Percentiles rank a stretch among this genome's conserved stretches.
Conservation (phyloP, 92 coral and sea anemone species). For the Bergia sp. region DNA sequence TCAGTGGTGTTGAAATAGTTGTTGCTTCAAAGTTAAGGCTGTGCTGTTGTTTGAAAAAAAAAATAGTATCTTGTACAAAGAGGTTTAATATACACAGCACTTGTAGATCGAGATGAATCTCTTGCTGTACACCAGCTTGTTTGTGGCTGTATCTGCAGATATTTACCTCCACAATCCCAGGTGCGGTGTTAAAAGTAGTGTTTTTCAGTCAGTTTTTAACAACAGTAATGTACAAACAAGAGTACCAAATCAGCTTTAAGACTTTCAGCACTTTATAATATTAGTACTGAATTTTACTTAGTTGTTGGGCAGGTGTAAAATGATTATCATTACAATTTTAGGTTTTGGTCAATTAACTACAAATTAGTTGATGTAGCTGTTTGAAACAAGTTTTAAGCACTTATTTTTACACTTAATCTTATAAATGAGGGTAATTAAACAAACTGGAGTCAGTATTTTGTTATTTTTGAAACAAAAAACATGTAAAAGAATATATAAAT, state of each 20-base stretch:
- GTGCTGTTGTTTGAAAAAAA: neutral
- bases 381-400: neutral
- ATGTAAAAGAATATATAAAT: no score
- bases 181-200: neutral
- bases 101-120: neutral
- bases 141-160: constrained; percentile 12
- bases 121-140: neutral
- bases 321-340: no score
- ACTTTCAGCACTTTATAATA: no score
- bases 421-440: neutral
- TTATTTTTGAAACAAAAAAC: no score
- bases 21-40: neutral
- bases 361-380: no score
- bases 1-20: neutral
- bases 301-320: no score
- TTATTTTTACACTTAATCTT: no score
- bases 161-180: constrained; percentile 13
- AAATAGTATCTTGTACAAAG: no score
- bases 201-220: neutral
- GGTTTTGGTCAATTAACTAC: no score
- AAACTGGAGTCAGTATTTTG: neutral
- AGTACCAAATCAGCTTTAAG: no score
- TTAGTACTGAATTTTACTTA: no score
- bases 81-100: neutral
- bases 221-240: neutral